phyloP scores from a whole-genome alignment of 2,888 invertebrate genomes.

The Anticlea derivata region DNA sequence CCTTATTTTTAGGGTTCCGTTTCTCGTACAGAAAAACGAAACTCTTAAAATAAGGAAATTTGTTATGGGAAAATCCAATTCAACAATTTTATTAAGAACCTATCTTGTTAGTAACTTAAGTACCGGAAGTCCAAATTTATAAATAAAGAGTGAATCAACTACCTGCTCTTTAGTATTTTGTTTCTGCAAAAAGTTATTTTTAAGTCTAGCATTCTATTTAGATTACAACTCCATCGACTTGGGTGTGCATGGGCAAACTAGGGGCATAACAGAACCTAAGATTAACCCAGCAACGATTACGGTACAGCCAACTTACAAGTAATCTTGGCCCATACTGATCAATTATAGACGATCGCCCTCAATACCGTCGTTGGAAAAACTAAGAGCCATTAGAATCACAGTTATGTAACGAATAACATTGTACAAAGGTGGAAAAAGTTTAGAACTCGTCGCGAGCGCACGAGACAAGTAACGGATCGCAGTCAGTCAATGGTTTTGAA shows the following conservation, averaged over 20 bases:
- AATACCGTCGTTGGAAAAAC: conserved; percentile 65
- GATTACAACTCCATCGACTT: too few relatives aligned
- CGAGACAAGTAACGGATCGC: conserved; percentile 50
- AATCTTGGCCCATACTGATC: conserved; percentile 50
- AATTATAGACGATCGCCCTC: conserved; percentile 71
- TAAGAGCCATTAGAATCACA: conserved; percentile 74
- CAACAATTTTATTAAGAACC: too few relatives aligned
- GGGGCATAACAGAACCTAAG: conserved; percentile 25
- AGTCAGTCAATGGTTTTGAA: conserved; percentile 61
- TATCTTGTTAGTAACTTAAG: too few relatives aligned
- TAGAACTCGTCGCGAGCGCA: conserved; percentile 47
- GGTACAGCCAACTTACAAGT: conserved; percentile 46
- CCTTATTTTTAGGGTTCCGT: too few relatives aligned
- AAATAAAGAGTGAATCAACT: too few relatives aligned
- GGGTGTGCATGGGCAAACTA: neutral
- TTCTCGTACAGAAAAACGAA: too few relatives aligned
- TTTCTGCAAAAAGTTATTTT: too few relatives aligned
- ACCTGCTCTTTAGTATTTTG: too few relatives aligned
- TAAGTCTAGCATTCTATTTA: too few relatives aligned
- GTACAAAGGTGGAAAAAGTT: conserved; percentile 61
- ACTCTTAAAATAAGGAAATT: too few relatives aligned
- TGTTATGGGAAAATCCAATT: too few relatives aligned
- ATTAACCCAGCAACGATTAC: conserved; percentile 39
- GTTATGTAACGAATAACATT: conserved; percentile 75
- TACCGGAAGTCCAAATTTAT: too few relatives aligned